These are phyloP conservation scores for Cepaea hortensis DNA, from an alignment of 2,888 invertebrate species.

Conservation along the genomic window DNA sequence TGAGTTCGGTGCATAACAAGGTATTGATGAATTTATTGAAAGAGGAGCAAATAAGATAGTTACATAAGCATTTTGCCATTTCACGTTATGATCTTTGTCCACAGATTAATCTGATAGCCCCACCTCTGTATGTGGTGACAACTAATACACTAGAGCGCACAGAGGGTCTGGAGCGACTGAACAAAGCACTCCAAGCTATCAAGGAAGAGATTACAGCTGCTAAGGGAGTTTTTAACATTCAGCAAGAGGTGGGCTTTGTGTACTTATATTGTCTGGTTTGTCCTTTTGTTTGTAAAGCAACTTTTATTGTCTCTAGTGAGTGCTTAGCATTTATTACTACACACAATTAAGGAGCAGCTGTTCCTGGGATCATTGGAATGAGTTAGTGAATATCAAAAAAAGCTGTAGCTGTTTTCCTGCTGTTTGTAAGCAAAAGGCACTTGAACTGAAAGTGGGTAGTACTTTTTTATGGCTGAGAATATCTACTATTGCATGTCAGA, in stretches of 20 bases:
- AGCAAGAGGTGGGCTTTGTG: conserved; percentile 87
- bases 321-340: neutral
- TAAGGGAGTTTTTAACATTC: conserved; percentile 95
- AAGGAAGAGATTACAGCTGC: conserved; percentile 85
- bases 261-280: neutral
- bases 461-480: neutral
- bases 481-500: neutral
- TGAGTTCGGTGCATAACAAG: no score
- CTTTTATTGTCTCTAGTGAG: neutral
- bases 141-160: conserved; percentile 97
- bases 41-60: no score
- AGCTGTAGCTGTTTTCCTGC: no score
- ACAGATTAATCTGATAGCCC: conserved; percentile 96
- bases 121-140: conserved; percentile 98
- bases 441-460: neutral
- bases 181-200: conserved; percentile 92
- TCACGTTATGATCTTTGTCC: neutral
- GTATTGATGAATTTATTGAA: no score
- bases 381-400: no score
- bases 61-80: no score
- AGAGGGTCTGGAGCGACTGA: conserved; percentile 92
- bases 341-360: no score
- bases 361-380: no score
- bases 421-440: neutral
- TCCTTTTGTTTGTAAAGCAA: neutral